Base-by-base conservation (phyloP, 2,888 invertebrate genomes). In the Heteropelma amictum region DNA sequence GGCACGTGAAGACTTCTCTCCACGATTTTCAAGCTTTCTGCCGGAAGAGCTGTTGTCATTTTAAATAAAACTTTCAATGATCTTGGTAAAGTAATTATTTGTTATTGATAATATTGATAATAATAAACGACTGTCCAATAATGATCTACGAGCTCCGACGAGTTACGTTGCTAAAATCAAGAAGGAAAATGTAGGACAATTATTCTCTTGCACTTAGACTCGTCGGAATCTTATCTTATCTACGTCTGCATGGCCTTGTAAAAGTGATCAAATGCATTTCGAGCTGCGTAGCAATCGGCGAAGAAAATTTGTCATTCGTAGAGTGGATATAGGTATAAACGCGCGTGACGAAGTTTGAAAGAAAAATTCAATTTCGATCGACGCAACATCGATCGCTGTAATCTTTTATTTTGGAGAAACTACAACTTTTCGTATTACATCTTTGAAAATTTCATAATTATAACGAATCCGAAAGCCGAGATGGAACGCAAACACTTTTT, bases 1-100 rank as follows among this genome's bases (percentile, higher is more conserved):
- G 95, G 94, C 30, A 82, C 77, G 42, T 86, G 78, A 23, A 89
- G 78, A 28, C 69, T 42, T 60, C 77, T 83, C 35, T 82, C 77
- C 6, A 67, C 74, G 33, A 88, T 82, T 64, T 84, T 82, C 6
- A 86, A 53, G 6, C 60, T 65, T 6, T 77, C 64, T 0, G 49
- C 42, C 21, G 77, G 42, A 47, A 77, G 61, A 7, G 71, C 45
- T 30, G 65, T 26, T 12, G 71, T 67, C 77, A 77, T 77, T 7
- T 28, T 68, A 7, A 21, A 30, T 17, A 1, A 19, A 30, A 26
- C 28, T 58, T 42, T 3, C 4, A 26, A 56, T 10, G 7, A n/a
- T 47, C 17, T 14, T 19, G 0, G 1, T n/a, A 19, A 17, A 33
- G 30, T 30, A 0, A 12, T 33, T 21, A 0, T 21, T 19, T 10